Conservation (phyloP, 2,888 invertebrate species). For the Digitonthophagus gazella region DNA sequence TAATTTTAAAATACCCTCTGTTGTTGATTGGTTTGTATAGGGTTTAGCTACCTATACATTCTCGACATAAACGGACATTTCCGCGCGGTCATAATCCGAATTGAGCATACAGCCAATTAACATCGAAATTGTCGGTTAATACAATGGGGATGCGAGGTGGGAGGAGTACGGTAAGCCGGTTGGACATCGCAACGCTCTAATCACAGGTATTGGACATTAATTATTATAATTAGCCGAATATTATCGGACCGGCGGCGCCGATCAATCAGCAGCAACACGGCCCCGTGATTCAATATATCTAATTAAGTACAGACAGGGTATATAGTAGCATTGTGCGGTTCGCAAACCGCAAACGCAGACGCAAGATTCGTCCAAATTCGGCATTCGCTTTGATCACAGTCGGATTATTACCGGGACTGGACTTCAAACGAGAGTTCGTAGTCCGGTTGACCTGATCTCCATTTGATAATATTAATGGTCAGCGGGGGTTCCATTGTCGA, state of each 20-base stretch:
- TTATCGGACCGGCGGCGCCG: slow-evolving; percentile 8
- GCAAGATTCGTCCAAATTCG: slow-evolving; percentile 16
- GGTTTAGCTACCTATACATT: too few species aligned
- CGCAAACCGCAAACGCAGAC: background rate
- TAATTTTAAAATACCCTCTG: too few species aligned
- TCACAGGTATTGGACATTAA: slow-evolving; percentile 15
- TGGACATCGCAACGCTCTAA: background rate
- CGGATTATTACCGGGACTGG: slow-evolving; percentile 23
- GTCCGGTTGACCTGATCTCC: slow-evolving; percentile 24
- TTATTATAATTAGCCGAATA: slow-evolving; percentile 18
- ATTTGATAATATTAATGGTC: slow-evolving; percentile 28
- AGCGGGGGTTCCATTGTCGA: slow-evolving; percentile 8
- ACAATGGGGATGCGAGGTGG: background rate
- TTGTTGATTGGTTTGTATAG: too few species aligned
- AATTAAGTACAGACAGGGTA: background rate
- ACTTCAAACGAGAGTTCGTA: slow-evolving; percentile 26
- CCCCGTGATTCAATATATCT: slow-evolving; percentile 13
- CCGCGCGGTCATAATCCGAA: background rate
- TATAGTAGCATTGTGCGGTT: background rate
- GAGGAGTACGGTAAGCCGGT: background rate
- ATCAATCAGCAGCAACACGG: slow-evolving; percentile 6
- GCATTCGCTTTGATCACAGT: slow-evolving; percentile 25
- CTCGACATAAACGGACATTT: background rate
- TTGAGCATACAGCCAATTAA: slow-evolving; percentile 9
- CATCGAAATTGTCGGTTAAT: slow-evolving; percentile 8